Base-by-base conservation (phyloP, 1,140 invertebrate genomes). In the Paralvinella palmiformis region DNA sequence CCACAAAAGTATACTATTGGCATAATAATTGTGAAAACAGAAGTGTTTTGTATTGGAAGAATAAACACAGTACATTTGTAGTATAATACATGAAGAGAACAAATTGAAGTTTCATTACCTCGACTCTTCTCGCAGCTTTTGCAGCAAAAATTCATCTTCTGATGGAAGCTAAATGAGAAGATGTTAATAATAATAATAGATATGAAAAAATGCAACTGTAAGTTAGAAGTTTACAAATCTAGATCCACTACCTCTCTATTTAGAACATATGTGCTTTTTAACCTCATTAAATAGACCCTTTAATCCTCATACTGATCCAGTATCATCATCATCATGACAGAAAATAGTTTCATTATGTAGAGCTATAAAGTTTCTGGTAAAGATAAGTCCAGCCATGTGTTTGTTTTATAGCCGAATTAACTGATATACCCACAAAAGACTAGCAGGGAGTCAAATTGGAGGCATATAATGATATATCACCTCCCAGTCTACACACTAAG, bases 61-160 rank as follows among this genome's bases (percentile, higher is more conserved):
- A 17, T 31, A 24, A 55, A 63, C 48, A 62, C n/a, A n/a, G 37
- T 31, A 55, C 35, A 48, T 35, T 13, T 15, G 31, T 13, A 3
- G 31, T 56, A 32, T 44, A 55, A 37, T 20, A 32, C 44, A 6
- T 52, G 37, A 4, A 59, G 17, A 48, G 24, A 58, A 36, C n/a
- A 15, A 15, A 31, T 6, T 20, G 53, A 0, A 20, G 50, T 10
- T 22, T 13, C 15, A 15, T 63, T 69, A 79, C 78, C 76, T 83
- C 0, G 91, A 91, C 80, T 94, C 91, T 78, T 92, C 91, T 50
- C 90, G 82, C n/a, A 94, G 76, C 75, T 92, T 91, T 72, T 90
- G 87, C 0, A 87, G 83, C 15, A 93, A 71, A 5, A 87, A 83
- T 71, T 93, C 89, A 74, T 89, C 86, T 62, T 89, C 85, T 68